Evolutionary conservation across 2,113 vertebrate species (phyloP), one percentile per base, ranked within the genome.

Genomic region (Caranx melampygus): DNA sequence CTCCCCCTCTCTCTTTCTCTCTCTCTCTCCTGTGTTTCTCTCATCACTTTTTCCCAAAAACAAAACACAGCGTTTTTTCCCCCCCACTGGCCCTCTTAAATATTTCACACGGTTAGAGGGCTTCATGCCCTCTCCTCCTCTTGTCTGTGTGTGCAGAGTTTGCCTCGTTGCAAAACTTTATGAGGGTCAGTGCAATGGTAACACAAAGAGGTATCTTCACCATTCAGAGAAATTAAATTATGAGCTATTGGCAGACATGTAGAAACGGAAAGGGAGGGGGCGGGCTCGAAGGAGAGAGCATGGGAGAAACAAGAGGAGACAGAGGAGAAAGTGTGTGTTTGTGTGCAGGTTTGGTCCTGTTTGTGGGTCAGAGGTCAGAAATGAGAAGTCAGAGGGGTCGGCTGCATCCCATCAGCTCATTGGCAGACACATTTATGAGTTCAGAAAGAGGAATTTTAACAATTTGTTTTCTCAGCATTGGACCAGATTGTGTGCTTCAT

Each of bases 31-130:
- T 33, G 40, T 69, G 26, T 81, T 26, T 62, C 40, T 70, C 62
- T 61, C 78, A 42, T 78, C 61, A 75, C 73, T 62, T 72, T 84
- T 77, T 82, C 60, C 71, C 70, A 66, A 78, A 83, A 87, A 83
- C 63, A 73, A 86, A 76, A 83, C 42, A 70, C 57, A 49, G 52
- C 9, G 0, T 58, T 68, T 81, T 64, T 62, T 11, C 14, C 49
- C 75, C 35, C 77, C 3, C 67, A 63, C 68, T 83, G 45, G 54
- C 76, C 81, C 81, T 89, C 66, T 66, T 91, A 72, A 86, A 88
- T 91, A 91, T 91, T 90, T 90, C 83, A 88, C 84, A 90, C 51
- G 33, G 78, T 70, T 69, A 63, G 73, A 75, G n/a, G 75, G 59
- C 65, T 82, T 83, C 55, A 72, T 54, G 47, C 45, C 31, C 11